Evolutionary conservation across 2,888 invertebrate genomes (phyloP).

Genomic region (Allolobophora icterica): DNA sequence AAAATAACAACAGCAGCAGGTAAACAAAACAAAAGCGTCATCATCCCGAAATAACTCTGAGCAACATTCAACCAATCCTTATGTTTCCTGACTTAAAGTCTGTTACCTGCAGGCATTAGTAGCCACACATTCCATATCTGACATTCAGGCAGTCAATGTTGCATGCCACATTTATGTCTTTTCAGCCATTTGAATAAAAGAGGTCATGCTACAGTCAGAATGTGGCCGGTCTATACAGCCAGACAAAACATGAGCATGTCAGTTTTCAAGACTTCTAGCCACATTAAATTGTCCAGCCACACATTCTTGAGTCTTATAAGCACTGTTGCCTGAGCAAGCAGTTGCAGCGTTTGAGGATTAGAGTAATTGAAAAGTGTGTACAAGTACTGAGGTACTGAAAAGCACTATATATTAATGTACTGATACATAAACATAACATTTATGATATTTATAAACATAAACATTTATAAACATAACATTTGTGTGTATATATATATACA

Average conservation of each 20-base stretch:
- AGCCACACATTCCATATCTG: neutral
- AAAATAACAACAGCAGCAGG: neutral
- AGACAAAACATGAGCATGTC: neutral
- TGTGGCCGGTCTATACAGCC: neutral
- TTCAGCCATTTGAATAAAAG: neutral
- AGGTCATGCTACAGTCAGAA: neutral
- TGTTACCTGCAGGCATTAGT: conserved; percentile 4
- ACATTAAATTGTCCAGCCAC: neutral
- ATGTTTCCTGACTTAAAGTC: neutral
- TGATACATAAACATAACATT: too few relatives aligned
- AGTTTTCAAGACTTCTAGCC: neutral
- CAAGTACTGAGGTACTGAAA: too few relatives aligned
- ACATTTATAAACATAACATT: too few relatives aligned
- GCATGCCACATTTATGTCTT: neutral
- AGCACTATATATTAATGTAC: too few relatives aligned
- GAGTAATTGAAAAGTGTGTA: too few relatives aligned
- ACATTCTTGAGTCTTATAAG: neutral
- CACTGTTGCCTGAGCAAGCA: too few relatives aligned
- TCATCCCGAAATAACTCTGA: neutral
- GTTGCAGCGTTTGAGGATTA: too few relatives aligned
- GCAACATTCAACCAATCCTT: neutral
- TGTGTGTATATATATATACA: too few relatives aligned
- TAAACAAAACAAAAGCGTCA: neutral
- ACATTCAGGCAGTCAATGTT: neutral
- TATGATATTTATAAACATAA: too few relatives aligned